A percentile compares a stretch with the other conserved stretches of the same genome.
phyloP scores from a whole-genome alignment of 2,888 invertebrate genomes.

The Lasius platythorax region DNA sequence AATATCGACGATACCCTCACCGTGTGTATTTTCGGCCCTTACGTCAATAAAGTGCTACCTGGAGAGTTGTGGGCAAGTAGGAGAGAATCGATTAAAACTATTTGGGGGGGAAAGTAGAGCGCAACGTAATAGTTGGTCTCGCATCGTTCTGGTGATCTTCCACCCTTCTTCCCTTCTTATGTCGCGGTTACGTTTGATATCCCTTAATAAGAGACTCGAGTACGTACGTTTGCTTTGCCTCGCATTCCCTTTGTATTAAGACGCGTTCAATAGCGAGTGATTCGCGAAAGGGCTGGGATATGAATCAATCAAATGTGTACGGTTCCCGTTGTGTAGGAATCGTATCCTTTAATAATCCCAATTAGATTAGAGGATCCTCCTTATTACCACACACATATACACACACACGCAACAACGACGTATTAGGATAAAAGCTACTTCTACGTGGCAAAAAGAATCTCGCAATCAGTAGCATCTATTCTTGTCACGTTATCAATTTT shows the following conservation, averaged over 20 bases:
- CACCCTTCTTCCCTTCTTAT: slow-evolving; percentile 12
- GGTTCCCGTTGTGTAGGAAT: not conserved
- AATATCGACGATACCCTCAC: slow-evolving; percentile 33
- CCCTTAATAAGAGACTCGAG: slow-evolving; percentile 43
- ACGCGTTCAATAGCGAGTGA: slow-evolving; percentile 52
- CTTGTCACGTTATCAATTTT: not conserved
- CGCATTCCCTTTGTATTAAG: slow-evolving; percentile 34
- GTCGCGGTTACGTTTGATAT: slow-evolving; percentile 30
- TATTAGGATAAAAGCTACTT: slow-evolving; percentile 49
- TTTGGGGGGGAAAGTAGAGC: not conserved
- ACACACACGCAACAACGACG: not conserved
- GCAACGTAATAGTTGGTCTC: slow-evolving; percentile 5
- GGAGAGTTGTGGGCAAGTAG: slow-evolving; percentile 26
- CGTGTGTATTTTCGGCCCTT: slow-evolving; percentile 42
- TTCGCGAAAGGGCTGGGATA: slow-evolving; percentile 44
- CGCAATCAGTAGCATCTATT: slow-evolving; percentile 10
- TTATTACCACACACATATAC: not conserved
- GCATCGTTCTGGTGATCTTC: slow-evolving; percentile 23
- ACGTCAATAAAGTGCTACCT: slow-evolving; percentile 47
- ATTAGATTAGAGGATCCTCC: slow-evolving; percentile 63
- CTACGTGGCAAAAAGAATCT: not conserved
- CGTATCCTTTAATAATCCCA: slow-evolving; percentile 64
- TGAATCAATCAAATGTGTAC: slow-evolving; percentile 51
- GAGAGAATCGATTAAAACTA: slow-evolving; percentile 51
- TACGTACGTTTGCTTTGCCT: slow-evolving; percentile 13